A percentile compares a stretch with the other conserved stretches of the same genome.
These are phyloP conservation scores for Otolemur garnettii DNA, from an alignment of 2,113 vertebrate genomes.

Conservation along the genomic window DNA sequence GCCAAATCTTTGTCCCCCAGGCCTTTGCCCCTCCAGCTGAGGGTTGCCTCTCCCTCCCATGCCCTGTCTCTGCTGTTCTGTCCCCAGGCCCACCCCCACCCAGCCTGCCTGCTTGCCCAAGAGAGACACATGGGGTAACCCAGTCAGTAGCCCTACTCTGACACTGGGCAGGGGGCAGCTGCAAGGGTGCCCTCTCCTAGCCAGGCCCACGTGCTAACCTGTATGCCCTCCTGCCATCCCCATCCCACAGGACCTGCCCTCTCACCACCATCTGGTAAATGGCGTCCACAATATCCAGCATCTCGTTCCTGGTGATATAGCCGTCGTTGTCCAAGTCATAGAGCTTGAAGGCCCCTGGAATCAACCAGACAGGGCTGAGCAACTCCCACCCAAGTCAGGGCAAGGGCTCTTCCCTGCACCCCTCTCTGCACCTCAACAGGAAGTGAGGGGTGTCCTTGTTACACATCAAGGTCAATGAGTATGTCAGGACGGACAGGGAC, in stretches of 20 bases:
- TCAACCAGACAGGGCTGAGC: neutral
- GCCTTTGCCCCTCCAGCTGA: neutral
- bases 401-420: neutral
- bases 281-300: constrained; percentile 99
- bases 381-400: accelerated
- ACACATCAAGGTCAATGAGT: accelerated
- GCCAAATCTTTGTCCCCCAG: accelerated
- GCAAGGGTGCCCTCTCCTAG: accelerated
- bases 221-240: accelerated
- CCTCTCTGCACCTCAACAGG: accelerated
- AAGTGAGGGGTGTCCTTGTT: accelerated
- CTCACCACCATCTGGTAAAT: constrained; percentile 99
- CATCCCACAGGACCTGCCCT: accelerated
- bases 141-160: neutral
- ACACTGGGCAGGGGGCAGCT: neutral
- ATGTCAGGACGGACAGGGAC: too few species aligned
- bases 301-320: constrained; percentile 98
- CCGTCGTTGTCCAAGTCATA: constrained; percentile 98
- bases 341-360: constrained; percentile 97
- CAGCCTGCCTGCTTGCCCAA: neutral
- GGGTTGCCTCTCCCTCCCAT: accelerated
- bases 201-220: accelerated
- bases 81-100: neutral
- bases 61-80: neutral
- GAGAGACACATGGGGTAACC: neutral